Percentiles rank a stretch among this genome's conserved stretches.
Conservation (phyloP, 1,140 invertebrate genomes). For the Ceratosolen solmsi region DNA sequence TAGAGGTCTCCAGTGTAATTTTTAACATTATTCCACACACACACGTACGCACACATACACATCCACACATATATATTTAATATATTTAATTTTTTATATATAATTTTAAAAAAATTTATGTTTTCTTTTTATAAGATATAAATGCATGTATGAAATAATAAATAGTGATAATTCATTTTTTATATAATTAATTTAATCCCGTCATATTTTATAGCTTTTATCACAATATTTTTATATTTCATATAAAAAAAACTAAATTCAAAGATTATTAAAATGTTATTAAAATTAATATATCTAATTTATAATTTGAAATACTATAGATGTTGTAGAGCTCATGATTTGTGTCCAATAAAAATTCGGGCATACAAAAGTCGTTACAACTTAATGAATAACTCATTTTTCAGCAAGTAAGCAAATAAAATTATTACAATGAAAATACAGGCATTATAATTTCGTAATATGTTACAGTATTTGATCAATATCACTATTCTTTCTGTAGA, state of each 20-base stretch:
- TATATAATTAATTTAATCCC: no score
- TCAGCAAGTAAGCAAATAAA: constrained; percentile 81
- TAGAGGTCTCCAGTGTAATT: no score
- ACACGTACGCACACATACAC: background rate
- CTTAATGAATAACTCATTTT: constrained; percentile 86
- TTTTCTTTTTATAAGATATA: no score
- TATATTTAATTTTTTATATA: background rate
- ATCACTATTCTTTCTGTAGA: constrained; percentile 71
- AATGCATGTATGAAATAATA: no score
- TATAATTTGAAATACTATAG: constrained; percentile 51
- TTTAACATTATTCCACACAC: no score
- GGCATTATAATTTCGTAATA: background rate
- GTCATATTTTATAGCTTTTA: no score
- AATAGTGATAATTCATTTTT: no score
- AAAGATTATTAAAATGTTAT: no score
- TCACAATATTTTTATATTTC: no score
- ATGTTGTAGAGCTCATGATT: constrained; percentile 89
- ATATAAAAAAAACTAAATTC: no score
- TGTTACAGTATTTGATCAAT: background rate
- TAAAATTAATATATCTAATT: background rate
- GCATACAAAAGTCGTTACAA: constrained; percentile 84
- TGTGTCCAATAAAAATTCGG: constrained; percentile 84
- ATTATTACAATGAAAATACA: background rate
- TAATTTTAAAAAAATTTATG: background rate
- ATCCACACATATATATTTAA: no score